Conservation (phyloP, 35 echinoderm and acorn worm species). For the Holothuria glaberrima region DNA sequence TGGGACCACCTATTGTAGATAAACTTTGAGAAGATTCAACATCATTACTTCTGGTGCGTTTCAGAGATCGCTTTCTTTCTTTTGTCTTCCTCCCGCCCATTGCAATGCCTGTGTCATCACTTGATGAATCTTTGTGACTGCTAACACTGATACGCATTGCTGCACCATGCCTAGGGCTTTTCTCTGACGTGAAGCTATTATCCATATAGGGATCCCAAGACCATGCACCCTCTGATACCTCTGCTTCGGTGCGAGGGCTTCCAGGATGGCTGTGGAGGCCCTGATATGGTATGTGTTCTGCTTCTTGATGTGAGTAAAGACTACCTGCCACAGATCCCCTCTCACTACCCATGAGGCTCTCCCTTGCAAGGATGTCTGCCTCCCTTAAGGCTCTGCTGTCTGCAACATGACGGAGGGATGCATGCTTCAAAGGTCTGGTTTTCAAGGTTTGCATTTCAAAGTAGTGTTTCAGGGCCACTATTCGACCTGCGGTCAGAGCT, state of each 20-base stretch:
- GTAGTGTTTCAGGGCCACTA: constrained; percentile 41
- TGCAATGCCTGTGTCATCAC: constrained; percentile 53
- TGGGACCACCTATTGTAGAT: background rate
- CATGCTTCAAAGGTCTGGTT: constrained; percentile 43
- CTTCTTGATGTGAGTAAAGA: background rate
- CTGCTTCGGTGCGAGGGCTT: background rate
- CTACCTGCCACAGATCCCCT: constrained; percentile 11
- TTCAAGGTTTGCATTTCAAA: constrained; percentile 21
- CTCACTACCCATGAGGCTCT: constrained; percentile 33
- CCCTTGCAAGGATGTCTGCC: constrained; percentile 51
- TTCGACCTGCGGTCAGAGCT: background rate
- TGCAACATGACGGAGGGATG: constrained; percentile 50
- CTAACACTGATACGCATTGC: background rate
- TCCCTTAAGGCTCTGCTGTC: constrained; percentile 43
- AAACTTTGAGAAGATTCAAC: background rate
- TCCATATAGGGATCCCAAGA: constrained; percentile 24
- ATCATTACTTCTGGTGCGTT: background rate
- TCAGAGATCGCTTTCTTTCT: constrained; percentile 25
- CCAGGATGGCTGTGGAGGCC: background rate
- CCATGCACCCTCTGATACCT: background rate
- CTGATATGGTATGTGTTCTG: background rate
- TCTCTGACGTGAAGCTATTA: background rate
- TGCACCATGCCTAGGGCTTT: background rate
- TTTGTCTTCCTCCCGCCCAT: constrained; percentile 3
- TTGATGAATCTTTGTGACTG: constrained; percentile 51